Evolutionary conservation across 92 coral and sea anemone genomes (phyloP).

Genomic region (Porites cylindrica): DNA sequence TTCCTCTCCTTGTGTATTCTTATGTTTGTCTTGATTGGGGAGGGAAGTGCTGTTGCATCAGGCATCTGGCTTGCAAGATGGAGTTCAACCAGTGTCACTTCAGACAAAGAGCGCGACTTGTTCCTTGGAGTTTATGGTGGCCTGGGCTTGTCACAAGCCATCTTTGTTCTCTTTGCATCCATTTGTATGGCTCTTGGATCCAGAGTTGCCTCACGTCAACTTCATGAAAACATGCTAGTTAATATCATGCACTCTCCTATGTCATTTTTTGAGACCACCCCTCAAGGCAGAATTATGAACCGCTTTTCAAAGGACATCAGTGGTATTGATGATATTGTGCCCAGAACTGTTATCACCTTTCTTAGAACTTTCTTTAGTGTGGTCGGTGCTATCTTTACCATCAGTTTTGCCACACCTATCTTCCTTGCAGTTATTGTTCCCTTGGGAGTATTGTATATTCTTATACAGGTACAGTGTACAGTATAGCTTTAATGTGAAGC

Average conservation of each 20-base stretch:
- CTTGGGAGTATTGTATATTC: constrained; percentile 64
- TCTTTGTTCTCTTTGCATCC: constrained; percentile 45
- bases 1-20: constrained; percentile 35
- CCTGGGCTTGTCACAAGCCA: constrained; percentile 73
- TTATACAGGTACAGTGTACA: constrained; percentile 76
- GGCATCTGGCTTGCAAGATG: constrained; percentile 91
- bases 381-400: constrained; percentile 70
- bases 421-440: constrained; percentile 81
- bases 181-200: constrained; percentile 64
- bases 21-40: constrained; percentile 44
- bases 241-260: constrained; percentile 81
- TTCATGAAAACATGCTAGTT: constrained; percentile 68
- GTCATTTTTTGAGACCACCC: constrained; percentile 93
- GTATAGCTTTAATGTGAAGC: too few species aligned
- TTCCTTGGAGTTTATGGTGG: constrained; percentile 82
- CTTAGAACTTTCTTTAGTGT: constrained; percentile 62
- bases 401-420: constrained; percentile 87
- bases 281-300: constrained; percentile 88
- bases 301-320: constrained; percentile 86
- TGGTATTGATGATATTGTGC: constrained; percentile 78
- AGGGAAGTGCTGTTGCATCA: constrained; percentile 66
- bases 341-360: constrained; percentile 47
- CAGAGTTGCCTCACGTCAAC: constrained; percentile 55
- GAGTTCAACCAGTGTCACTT: constrained; percentile 76
- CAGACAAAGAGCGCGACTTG: constrained; percentile 60